Evolutionary conservation across 2,797 vertebrate genomes (phyloP).

Genomic region (Botia kubotai): DNA sequence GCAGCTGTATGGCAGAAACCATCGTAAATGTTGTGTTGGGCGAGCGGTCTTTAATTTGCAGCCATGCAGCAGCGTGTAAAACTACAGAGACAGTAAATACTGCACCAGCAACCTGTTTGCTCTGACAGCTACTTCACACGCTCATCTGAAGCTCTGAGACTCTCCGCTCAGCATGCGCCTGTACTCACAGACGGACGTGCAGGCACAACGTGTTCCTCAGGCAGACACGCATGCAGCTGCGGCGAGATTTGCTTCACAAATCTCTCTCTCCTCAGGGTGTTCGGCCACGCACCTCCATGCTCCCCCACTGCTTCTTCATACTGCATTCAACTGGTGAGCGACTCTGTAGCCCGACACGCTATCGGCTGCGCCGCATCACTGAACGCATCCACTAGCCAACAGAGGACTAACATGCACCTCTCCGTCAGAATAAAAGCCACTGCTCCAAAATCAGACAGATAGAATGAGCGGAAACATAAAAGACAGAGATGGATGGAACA

Average conservation of each 20-base stretch:
- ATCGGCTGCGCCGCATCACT: constrained; percentile 12
- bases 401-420: constrained; percentile 9
- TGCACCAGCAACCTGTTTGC: constrained; percentile 49
- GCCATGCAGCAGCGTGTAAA: constrained; percentile 27
- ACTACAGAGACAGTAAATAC: constrained; percentile 1
- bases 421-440: background rate
- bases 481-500: constrained; percentile 7
- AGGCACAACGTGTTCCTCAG: constrained; percentile 20
- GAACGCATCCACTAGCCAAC: constrained; percentile 21
- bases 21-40: background rate
- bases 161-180: background rate
- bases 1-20: background rate
- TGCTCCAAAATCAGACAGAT: constrained; percentile 2
- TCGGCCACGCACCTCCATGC: constrained; percentile 29
- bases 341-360: constrained; percentile 20
- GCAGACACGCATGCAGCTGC: constrained; percentile 7
- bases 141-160: background rate
- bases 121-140: constrained; percentile 36
- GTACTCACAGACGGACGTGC: constrained; percentile 48
- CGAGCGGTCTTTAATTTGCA: background rate
- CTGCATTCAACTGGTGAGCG: constrained; percentile 61
- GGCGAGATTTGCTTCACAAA: constrained; percentile 19
- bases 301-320: constrained; percentile 22
- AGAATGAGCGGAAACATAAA: background rate
- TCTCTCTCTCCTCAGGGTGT: constrained; percentile 31